Evolutionary conservation across 2,888 invertebrate species (phyloP), one percentile per base, ranked within the genome.

Genomic region (Copidosoma aretas): DNA sequence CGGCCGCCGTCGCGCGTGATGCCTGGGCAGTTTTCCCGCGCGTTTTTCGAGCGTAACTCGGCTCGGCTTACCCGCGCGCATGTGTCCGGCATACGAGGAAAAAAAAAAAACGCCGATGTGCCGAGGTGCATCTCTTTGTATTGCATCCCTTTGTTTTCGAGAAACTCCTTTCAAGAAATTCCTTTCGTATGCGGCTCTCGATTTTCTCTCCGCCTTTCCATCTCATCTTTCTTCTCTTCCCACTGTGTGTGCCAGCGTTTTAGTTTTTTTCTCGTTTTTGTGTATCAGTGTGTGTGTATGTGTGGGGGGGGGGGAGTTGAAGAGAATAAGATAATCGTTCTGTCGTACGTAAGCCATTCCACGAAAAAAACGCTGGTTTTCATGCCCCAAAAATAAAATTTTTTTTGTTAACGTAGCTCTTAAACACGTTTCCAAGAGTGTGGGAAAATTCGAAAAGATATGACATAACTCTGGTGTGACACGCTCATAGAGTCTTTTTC

Each of bases 1-100:
- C 8, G 32, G 4, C 32, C 3, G 32, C 32, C 8, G 32, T 32
- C 32, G 32, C 32, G 32, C 8, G 32, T 32, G 32, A 32, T 32
- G 32, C 32, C 8, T 32, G 72, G 74, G 71, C 73, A 72, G 74
- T 74, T 74, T 75, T 66, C 67, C 68, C 68, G 64, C 71, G 60
- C 66, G 41, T 69, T 65, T 65, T 67, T 65, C 66, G 68, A 69
- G 73, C 75, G 73, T 72, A 46, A 46, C 43, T 46, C 3, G 17
- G 43, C 43, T 46, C 43, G 43, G 73, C 73, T 72, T 59, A 56
- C 60, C 64, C 62, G 71, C 73, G 62, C 74, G 69, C 54, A 54
- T 24, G 54, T 25, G n/a, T n/a, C n/a, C n/a, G n/a, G n/a, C n/a
- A 25, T 15, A 19, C 54, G 14, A 54, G 54, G 15, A 32, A 32